Evolutionary conservation across 2,797 vertebrate genomes (phyloP), one percentile per base, ranked within the genome.

Genomic region (Etheostoma nigrum): DNA sequence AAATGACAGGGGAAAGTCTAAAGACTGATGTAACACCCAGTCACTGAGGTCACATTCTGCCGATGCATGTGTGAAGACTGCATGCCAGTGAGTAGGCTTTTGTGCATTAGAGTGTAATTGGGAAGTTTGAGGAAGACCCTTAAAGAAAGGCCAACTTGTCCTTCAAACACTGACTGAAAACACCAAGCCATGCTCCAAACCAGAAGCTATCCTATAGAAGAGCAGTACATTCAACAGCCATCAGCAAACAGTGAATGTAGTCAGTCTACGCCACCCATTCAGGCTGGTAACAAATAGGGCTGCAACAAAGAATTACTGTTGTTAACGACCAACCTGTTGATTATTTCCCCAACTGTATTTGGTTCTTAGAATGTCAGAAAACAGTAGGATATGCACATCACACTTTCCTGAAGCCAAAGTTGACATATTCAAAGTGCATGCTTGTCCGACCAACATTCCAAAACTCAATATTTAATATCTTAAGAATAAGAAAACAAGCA

Each of bases 1-100:
- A 91, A 91, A 90, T 79, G 89, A 87, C 81, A 77, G 76, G 86
- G 88, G 86, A 86, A 88, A 91, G 82, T 90, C 83, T 90, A 47
- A 67, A 63, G 72, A 78, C 89, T 89, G 89, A 91, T 85, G 88
- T 71, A 82, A 92, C 72, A 76, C 68, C 58, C 72, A 72, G 82
- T 79, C 81, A 88, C 74, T 40, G 76, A 86, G 84, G 77, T 82
- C 82, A 84, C 74, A 85, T 72, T 86, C 84, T 51, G 78, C 66
- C 44, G 47, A n/a, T 12, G 45, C 49, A 60, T 83, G 76, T 68
- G 81, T 80, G 72, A 79, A 69, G 74, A 70, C 33, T 45, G 15
- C 42, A 25, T 66, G 81, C 79, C 67, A 82, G 49, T 19, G 64
- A 81, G 65, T 3, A 42, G 74, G 36, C 75, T 42, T 88, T 83